Evolutionary conservation across 2,888 invertebrate genomes (phyloP), one percentile per base, ranked within the genome.

Genomic region (Prionchulus punctatus): DNA sequence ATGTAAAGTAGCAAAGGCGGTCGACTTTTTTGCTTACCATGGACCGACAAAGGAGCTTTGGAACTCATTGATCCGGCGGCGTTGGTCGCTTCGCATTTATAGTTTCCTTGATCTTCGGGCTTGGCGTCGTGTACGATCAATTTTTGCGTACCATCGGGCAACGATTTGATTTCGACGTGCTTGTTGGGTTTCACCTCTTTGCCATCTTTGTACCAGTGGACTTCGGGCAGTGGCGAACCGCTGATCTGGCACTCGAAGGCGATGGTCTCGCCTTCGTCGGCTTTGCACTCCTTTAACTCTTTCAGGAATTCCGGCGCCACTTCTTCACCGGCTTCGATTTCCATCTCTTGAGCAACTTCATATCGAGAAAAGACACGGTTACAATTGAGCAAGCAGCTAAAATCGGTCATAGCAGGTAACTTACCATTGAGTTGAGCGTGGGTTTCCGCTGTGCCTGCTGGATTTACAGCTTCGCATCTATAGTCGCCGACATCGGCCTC

Each of bases 231-330:
- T 0, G 87, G 85, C 59, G 80, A 78, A 2, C 83, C 83, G 57
- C 25, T 2, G 49, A 90, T 80, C 63, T 80, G 80, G 67, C 90
- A 90, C 67, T 89, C 85, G 59, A 92, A 79, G 36, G 80, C 80
- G 52, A 85, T 84, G 61, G 83, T 81, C 67, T 92, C 87, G 54
- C 91, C 91, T 69, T 90, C 90, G 84, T 88, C 88, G 2, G 90
- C 82, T 57, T 81, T 80, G 7, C 82, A 74, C 2, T 86, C 81
- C 55, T 81, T 76, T 60, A 91, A 77, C 60, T 82, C 81, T 67
- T 80, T 79, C 26, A 82, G 74, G 69, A 94, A 86, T 63, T 79
- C 77, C 31, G 92, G 92, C 43, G 85, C 82, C 23, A 58, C 56
- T 56, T 65, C 63, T 23, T 61, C 60, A 7, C 2, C 2, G 3